Base-by-base conservation (phyloP, 2,888 invertebrate species). In the Tanaodytes sp. region DNA sequence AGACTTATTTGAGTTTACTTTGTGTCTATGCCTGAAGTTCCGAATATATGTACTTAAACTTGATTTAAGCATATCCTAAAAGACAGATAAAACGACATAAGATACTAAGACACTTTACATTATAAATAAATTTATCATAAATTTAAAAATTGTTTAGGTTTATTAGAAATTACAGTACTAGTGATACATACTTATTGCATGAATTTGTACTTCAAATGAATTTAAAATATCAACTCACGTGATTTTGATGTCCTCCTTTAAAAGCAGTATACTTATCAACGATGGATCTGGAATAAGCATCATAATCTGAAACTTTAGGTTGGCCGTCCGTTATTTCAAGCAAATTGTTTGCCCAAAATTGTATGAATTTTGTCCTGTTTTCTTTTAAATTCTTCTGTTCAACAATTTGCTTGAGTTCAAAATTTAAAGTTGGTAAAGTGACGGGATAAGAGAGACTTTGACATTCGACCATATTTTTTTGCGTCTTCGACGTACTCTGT, bases 181-280 rank as follows among this genome's bases (percentile, higher is more conserved):
- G 6, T 43, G 9, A 11, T 43, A 43, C 2, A 43, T 23, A 2
- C 8, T 43, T 27, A 8, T 15, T n/a, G n/a, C n/a, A n/a, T n/a
- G n/a, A n/a, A 20, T 43, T 43, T 43, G 2, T 18, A 20, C 19
- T 43, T 20, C n/a, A n/a, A n/a, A n/a, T n/a, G n/a, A n/a, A n/a
- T 43, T 15, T 20, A 20, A 15, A 43, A n/a, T 43, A 43, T 20
- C 2, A 20, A 43, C 23, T 27, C 9, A 27, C 27, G 9, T 27
- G 27, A 27, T 9, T 27, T 9, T 27, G 6, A 8, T 8, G 5
- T 27, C 27, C 27, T 27, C 27, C 27, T 27, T 27, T 27, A 8
- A 27, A 27, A 5, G 9, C 9, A 27, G 27, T 8, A 27, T 27
- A 27, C 5, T 5, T 9, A 27, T 27, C 27, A 27, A 27, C 27